Percentiles rank a stretch among this genome's conserved stretches.
Evolutionary conservation across 1,140 invertebrate species (phyloP).

Genomic region (Archivesica marissinica): DNA sequence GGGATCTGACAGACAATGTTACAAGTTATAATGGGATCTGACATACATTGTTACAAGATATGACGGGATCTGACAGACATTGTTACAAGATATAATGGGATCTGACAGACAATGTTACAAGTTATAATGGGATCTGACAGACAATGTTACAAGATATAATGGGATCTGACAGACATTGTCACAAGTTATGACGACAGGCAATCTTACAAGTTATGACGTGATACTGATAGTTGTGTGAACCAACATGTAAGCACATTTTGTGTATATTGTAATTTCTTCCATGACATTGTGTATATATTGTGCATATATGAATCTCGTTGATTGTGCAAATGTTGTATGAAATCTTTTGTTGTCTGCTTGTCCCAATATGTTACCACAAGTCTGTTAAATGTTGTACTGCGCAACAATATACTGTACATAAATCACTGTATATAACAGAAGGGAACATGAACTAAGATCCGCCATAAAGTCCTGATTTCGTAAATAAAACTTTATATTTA

Average conservation of each 20-base stretch:
- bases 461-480: no score
- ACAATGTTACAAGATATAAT: no score
- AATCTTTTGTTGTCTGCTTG: background rate
- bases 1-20: no score
- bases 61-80: no score
- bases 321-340: background rate
- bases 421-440: background rate
- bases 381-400: background rate
- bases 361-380: background rate
- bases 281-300: conserved; percentile 23
- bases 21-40: no score
- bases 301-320: conserved; percentile 25
- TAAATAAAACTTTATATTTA: background rate
- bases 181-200: background rate
- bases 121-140: no score
- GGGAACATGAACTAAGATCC: no score
- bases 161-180: background rate
- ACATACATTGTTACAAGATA: no score
- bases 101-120: no score
- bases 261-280: conserved; percentile 20
- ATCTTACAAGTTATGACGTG: conserved; percentile 11
- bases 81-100: no score
- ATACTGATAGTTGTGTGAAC: background rate
- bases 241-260: background rate
- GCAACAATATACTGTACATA: background rate